Percentiles rank a stretch among this genome's conserved stretches.
Conservation (phyloP, 2,113 vertebrate genomes). For the Loxodonta africana region DNA sequence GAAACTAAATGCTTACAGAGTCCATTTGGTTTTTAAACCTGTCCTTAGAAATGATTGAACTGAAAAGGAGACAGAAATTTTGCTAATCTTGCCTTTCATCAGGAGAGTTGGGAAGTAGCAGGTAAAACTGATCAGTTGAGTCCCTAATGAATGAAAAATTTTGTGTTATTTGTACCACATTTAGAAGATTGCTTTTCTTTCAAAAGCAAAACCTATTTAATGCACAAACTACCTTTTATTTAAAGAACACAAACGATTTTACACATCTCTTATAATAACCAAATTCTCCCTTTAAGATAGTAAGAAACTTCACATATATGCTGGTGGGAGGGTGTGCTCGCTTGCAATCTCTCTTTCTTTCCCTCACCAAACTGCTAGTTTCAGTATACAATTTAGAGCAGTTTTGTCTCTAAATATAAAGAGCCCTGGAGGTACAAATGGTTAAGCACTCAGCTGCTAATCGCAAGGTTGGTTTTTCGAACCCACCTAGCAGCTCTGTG, state of each 20-base stretch:
- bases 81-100: not conserved
- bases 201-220: not conserved
- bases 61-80: not conserved
- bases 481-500: not conserved
- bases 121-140: not conserved
- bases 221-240: constrained; percentile 9
- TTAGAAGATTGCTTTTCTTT: constrained; percentile 43
- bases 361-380: not conserved
- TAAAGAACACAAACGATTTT: constrained; percentile 45
- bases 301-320: constrained; percentile 49
- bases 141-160: not conserved
- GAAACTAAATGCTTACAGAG: not conserved
- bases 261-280: not conserved
- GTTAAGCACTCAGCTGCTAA: not conserved
- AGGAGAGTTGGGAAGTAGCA: not conserved
- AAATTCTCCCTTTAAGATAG: constrained; percentile 6
- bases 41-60: constrained; percentile 24
- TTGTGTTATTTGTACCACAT: not conserved
- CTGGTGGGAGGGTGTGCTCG: not conserved
- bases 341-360: not conserved
- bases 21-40: constrained; percentile 27
- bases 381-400: constrained; percentile 22
- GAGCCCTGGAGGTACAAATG: not conserved
- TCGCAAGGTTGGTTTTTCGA: not conserved
- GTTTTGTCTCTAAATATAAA: not conserved